Base-by-base conservation (phyloP, 2,113 vertebrate species). In the Neogobius melanostomus region DNA sequence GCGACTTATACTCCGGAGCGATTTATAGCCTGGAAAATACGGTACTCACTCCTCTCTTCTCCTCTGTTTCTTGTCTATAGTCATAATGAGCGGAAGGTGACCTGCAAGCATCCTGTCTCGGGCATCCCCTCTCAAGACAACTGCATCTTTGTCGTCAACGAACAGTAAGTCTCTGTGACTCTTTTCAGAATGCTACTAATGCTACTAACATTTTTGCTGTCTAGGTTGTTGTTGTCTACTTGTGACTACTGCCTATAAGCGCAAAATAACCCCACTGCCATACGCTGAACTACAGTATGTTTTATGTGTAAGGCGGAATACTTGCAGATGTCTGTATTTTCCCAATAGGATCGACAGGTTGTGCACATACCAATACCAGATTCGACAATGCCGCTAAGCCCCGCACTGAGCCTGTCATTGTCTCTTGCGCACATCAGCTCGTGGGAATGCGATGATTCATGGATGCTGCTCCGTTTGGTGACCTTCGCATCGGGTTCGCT, bases 21-120 rank as follows among this genome's bases (percentile, higher is more conserved):
- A 36, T 5, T 56, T 28, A 5, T 56, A 10, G 11, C 8, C 1
- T 7, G 6, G 5, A 56, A 16, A 11, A 56, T 1, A 28, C 15
- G 10, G 47, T 47, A 2, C 16, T 64, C 7, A 45, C 57, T 17
- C 15, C 11, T 56, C 11, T 45, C 61, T 36, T 47, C 9, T 2
- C 9, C 9, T 2, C 9, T 59, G 12, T 8, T 28, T 61, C 64
- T 85, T 80, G 28, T 81, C 64, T 11, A 45, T 83, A 99, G 97
- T 85, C 97, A 99, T 71, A 98, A 99, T 96, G 97, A 99, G 89
- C 93, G 96, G 86, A 98, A 99, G 93, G 98, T 99, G 86, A 98
- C 96, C 80, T 99, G 98, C 87, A 98, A 97, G 72, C 98, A 99
- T 87, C 97, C 98, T 44, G 95, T 98, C 66, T 96, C 95, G 11